A percentile compares a stretch with the other conserved stretches of the same genome.
These are phyloP conservation scores for Siniperca chuatsi DNA, from an alignment of 2,113 vertebrate genomes.

Conservation along the genomic window DNA sequence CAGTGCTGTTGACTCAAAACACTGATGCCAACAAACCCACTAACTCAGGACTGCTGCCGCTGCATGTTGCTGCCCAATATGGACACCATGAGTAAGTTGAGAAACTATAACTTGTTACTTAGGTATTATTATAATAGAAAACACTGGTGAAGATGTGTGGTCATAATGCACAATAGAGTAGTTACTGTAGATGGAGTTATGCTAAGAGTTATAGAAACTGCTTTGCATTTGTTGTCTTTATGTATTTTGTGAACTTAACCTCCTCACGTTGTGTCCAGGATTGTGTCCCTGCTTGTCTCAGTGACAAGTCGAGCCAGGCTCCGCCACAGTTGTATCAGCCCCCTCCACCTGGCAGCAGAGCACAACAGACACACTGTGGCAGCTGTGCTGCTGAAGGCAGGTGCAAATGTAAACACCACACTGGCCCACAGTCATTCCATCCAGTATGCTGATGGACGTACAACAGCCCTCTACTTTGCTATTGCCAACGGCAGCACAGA, in stretches of 20 bases:
- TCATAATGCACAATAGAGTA: background rate
- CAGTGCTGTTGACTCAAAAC: conserved; percentile 89
- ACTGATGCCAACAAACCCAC: conserved; percentile 94
- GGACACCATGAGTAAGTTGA: conserved; percentile 91
- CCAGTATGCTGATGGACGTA: conserved; percentile 89
- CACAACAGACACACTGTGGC: conserved; percentile 87
- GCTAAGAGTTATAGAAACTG: background rate
- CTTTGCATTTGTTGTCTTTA: background rate
- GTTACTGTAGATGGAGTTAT: background rate
- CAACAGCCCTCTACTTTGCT: conserved; percentile 90
- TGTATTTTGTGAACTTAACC: background rate
- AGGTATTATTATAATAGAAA: background rate
- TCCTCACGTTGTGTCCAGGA: conserved; percentile 80
- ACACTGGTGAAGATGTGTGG: background rate
- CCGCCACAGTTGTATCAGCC: conserved; percentile 91
- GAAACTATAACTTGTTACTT: background rate
- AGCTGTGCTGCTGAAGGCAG: conserved; percentile 89
- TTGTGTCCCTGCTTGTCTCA: conserved; percentile 90
- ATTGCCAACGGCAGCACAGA: conserved; percentile 87
- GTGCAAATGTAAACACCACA: conserved; percentile 89
- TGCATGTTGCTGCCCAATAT: conserved; percentile 91
- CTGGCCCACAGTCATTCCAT: conserved; percentile 87
- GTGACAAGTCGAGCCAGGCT: conserved; percentile 91
- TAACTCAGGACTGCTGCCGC: conserved; percentile 89
- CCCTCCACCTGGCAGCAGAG: conserved; percentile 93